A percentile compares a stretch with the other conserved stretches of the same genome.
Conservation (phyloP, 2,113 vertebrate species). For the Mirza zaza region DNA sequence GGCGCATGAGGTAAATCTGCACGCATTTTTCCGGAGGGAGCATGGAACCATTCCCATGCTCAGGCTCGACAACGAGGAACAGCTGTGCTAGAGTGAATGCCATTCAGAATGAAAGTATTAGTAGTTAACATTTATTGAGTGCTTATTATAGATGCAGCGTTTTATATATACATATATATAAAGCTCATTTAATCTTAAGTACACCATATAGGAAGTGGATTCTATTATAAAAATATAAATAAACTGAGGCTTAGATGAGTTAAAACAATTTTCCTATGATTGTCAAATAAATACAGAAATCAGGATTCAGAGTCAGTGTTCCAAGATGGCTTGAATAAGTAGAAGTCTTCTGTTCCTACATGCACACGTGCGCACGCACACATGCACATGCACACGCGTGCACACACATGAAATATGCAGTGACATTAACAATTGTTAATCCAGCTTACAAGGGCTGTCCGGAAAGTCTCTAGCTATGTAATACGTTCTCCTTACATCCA, state of each 20-base stretch:
- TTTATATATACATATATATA: background rate
- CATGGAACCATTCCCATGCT: background rate
- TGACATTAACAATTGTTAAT: background rate
- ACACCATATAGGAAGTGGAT: background rate
- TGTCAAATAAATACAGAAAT: background rate
- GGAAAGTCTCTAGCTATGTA: too few species aligned
- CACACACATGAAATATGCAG: background rate
- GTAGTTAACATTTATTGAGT: background rate
- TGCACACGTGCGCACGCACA: background rate
- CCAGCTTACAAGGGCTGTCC: background rate
- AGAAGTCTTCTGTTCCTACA: accelerated
- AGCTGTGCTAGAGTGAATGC: background rate
- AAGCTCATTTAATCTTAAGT: background rate
- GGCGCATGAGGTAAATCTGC: background rate
- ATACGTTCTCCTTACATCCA: too few species aligned
- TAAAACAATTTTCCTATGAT: background rate
- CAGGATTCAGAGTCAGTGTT: background rate
- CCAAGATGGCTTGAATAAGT: background rate
- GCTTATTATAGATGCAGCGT: background rate
- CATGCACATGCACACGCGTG: too few species aligned
- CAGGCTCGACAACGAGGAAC: background rate
- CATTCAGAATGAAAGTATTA: background rate
- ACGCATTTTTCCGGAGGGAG: background rate
- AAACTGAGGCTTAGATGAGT: background rate
- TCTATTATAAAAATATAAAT: background rate